Evolutionary conservation across 2,113 vertebrate species (phyloP).

Genomic region (Sebastes fasciatus): DNA sequence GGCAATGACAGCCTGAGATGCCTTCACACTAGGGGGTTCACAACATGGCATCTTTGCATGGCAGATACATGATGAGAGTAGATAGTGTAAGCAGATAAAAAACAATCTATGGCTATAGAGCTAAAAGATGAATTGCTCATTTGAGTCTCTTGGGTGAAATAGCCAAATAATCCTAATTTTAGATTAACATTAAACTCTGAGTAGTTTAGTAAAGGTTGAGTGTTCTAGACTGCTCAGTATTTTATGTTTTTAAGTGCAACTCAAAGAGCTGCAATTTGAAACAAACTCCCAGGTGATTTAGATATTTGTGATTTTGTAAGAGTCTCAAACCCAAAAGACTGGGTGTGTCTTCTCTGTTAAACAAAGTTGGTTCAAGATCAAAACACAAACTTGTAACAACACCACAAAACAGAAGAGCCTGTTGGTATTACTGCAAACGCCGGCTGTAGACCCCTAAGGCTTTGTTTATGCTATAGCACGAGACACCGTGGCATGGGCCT

Average conservation of each 20-base stretch:
- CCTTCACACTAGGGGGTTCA: neutral
- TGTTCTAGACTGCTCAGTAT: neutral
- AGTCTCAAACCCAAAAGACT: neutral
- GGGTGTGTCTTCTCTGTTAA: neutral
- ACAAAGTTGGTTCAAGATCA: neutral
- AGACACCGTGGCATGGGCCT: too few relatives aligned
- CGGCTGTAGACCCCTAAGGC: neutral
- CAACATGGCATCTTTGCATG: neutral
- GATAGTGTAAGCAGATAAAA: neutral
- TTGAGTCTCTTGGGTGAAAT: neutral
- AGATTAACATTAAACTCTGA: neutral
- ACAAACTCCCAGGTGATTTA: neutral
- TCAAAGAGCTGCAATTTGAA: neutral
- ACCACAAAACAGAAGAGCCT: neutral
- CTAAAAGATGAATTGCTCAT: neutral
- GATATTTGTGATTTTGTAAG: neutral
- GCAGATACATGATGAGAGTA: constrained; percentile 9
- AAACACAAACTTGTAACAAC: neutral
- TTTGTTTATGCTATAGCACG: too few relatives aligned
- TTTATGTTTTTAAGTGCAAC: neutral
- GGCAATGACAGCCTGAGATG: constrained; percentile 20
- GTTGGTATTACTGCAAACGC: neutral
- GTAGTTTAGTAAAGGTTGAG: neutral
- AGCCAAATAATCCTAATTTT: neutral
- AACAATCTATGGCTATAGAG: neutral